These are phyloP conservation scores for Pilophorus perplexus DNA, from an alignment of 2,888 invertebrate species.

Conservation along the genomic window DNA sequence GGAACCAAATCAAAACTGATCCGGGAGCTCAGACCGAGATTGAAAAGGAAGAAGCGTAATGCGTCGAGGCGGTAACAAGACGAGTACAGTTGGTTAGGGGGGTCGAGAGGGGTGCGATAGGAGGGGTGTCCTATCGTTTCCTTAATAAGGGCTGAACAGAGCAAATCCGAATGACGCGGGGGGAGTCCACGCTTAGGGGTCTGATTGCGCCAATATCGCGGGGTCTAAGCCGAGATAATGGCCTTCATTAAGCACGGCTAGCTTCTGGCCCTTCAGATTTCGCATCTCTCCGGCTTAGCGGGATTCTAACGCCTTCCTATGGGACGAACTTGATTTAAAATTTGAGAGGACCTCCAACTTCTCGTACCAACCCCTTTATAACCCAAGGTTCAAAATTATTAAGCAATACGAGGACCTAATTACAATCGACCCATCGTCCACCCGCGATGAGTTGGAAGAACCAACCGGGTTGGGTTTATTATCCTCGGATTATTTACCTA, in stretches of 20 bases:
- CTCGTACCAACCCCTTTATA: no score
- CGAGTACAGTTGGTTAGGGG: neutral
- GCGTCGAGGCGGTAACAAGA: neutral
- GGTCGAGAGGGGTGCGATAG: neutral
- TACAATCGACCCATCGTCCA: no score
- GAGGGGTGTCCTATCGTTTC: neutral
- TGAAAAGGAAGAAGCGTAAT: neutral
- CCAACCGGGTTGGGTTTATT: no score
- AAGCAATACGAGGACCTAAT: no score
- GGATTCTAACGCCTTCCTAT: neutral
- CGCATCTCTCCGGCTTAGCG: neutral
- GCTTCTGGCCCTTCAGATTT: no score
- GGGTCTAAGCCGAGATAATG: slow-evolving; percentile 35
- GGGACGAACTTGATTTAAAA: neutral
- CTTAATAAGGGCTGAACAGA: slow-evolving; percentile 15
- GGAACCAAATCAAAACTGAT: neutral
- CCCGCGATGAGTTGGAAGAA: no score
- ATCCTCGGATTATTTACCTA: no score
- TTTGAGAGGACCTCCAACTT: no score
- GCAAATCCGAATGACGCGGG: slow-evolving; percentile 22
- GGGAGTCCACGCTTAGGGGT: slow-evolving; percentile 8
- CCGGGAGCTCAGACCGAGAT: neutral
- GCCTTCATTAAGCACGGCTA: slow-evolving; percentile 32
- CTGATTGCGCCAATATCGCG: slow-evolving; percentile 39
- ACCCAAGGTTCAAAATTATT: no score